Percentiles rank a stretch among this genome's conserved stretches.
Evolutionary conservation across 2,797 vertebrate genomes (phyloP).

Genomic region (Otolemur crassicaudatus): DNA sequence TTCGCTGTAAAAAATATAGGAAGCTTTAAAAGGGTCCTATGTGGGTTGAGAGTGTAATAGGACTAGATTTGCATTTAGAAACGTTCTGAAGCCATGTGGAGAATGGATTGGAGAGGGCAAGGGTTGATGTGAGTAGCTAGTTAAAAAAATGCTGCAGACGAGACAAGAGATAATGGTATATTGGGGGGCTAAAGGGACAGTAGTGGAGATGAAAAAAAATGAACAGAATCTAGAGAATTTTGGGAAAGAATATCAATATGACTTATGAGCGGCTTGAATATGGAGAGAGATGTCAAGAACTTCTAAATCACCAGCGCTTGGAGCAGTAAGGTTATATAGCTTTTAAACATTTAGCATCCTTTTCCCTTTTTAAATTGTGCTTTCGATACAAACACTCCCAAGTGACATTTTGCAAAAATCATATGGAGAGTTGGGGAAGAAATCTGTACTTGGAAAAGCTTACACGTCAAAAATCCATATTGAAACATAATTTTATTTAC

Average conservation of each 20-base stretch:
- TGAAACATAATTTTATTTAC: neutral
- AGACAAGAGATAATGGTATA: neutral
- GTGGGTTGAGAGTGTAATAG: neutral
- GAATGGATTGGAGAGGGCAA: neutral
- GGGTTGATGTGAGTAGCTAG: neutral
- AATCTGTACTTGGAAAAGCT: neutral
- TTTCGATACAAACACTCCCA: neutral
- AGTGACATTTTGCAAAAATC: neutral
- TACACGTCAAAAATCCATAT: neutral
- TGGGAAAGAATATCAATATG: neutral
- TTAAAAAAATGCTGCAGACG: neutral
- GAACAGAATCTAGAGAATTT: neutral
- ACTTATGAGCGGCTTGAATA: neutral
- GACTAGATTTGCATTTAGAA: neutral
- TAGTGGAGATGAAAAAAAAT: neutral
- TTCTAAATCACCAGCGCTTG: neutral
- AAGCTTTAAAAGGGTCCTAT: neutral
- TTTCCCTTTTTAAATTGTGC: conserved; percentile 3
- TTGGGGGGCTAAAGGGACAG: neutral
- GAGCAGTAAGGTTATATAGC: neutral
- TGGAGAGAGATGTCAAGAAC: neutral
- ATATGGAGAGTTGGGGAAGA: neutral
- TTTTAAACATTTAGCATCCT: neutral
- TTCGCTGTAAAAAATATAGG: neutral
- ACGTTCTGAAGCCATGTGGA: neutral